phyloP scores from a whole-genome alignment of 2,888 invertebrate genomes.

The Tholera decimalis region DNA sequence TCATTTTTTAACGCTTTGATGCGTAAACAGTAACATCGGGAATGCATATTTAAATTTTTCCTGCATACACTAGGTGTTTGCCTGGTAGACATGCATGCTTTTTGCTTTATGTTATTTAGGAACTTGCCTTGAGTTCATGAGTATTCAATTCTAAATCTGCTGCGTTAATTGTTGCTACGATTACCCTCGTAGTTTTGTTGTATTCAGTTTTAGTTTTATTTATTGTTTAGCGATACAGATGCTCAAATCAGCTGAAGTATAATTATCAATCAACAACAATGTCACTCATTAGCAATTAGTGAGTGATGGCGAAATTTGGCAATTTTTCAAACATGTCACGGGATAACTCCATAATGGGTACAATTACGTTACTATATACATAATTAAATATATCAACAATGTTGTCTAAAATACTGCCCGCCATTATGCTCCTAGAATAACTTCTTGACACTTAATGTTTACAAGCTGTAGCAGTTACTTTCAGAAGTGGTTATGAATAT shows the following conservation, averaged over 20 bases:
- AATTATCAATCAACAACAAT: slow-evolving; percentile 62
- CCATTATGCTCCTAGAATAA: slow-evolving; percentile 10
- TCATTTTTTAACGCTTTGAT: slow-evolving; percentile 26
- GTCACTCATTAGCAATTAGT: slow-evolving; percentile 68
- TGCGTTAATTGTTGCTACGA: neutral
- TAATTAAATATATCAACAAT: slow-evolving; percentile 41
- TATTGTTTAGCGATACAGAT: neutral
- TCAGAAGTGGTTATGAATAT: neutral
- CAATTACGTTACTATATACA: slow-evolving; percentile 50
- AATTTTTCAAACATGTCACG: slow-evolving; percentile 76
- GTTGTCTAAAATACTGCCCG: neutral
- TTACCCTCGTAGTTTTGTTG: neutral
- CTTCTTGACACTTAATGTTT: slow-evolving; percentile 32
- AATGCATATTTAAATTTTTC: slow-evolving; percentile 11
- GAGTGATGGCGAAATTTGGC: slow-evolving; percentile 71
- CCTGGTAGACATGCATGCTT: neutral
- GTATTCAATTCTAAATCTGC: neutral
- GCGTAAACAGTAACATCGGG: slow-evolving; percentile 17
- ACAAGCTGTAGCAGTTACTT: slow-evolving; percentile 8
- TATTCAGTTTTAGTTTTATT: neutral
- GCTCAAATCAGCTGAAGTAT: slow-evolving; percentile 19
- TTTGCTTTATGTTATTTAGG: no score
- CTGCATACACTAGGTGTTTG: slow-evolving; percentile 14
- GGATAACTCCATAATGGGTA: slow-evolving; percentile 70
- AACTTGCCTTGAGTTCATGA: neutral